phyloP scores from a whole-genome alignment of 1,140 invertebrate species.

The Telenomus remus region DNA sequence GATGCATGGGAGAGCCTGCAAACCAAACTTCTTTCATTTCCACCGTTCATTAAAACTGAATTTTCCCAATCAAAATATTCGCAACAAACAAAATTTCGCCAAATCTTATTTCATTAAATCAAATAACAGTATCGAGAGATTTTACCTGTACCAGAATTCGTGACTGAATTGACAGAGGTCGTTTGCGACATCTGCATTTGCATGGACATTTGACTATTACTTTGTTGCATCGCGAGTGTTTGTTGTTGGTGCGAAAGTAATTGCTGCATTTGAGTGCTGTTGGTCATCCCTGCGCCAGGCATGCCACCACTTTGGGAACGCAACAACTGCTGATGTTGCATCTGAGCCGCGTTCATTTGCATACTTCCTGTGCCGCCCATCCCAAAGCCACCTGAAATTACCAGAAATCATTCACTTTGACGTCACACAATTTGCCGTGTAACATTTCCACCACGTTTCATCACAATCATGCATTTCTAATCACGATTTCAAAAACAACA shows the following conservation, averaged over 20 bases:
- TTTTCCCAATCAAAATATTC: not conserved
- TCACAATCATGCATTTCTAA: no score
- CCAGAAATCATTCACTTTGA: constrained; percentile 23
- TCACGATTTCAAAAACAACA: no score
- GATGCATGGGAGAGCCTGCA: constrained; percentile 70
- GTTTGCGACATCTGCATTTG: constrained; percentile 76
- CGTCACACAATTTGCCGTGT: no score
- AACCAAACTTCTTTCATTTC: not conserved
- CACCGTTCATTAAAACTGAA: not conserved
- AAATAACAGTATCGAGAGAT: not conserved
- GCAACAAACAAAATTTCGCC: not conserved
- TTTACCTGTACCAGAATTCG: constrained; percentile 67
- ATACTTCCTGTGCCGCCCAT: constrained; percentile 75
- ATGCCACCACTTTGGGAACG: constrained; percentile 71
- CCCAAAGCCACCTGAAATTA: constrained; percentile 67
- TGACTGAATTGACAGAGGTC: constrained; percentile 70
- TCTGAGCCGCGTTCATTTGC: constrained; percentile 76
- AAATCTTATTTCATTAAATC: not conserved
- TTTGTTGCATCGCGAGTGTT: constrained; percentile 78
- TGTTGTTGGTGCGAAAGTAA: constrained; percentile 79
- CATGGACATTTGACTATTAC: constrained; percentile 75
- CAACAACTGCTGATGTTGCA: constrained; percentile 76
- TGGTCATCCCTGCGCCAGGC: constrained; percentile 66
- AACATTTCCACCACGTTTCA: no score
- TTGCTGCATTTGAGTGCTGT: constrained; percentile 75